Base-by-base conservation (phyloP, 2,113 vertebrate species). In the Rhadina sibilatrix region DNA sequence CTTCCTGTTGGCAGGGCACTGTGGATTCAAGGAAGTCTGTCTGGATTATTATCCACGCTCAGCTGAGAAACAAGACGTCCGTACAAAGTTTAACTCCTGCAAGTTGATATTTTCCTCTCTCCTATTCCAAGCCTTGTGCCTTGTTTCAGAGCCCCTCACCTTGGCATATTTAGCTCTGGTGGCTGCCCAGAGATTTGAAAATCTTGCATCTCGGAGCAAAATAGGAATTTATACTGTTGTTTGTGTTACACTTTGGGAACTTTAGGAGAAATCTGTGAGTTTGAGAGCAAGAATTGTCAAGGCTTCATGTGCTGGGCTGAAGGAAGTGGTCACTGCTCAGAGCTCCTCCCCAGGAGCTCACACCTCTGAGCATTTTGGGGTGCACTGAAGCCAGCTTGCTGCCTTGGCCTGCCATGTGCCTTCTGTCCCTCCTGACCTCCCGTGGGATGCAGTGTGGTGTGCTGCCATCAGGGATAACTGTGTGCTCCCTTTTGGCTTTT, bases 391-490 rank as follows among this genome's bases (percentile, higher is more conserved):
- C 46, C 53, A 33, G 0, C 31, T 11, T 16, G 25, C 56, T 49
- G 47, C 3, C 54, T 9, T 11, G 56, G 21, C 20, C 52, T n/a
- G 44, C 5, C 10, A 3, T 1, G 20, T 11, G 1, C 22, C 12
- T 78, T 9, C 40, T 33, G 11, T 37, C 49, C 38, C 52, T 44
- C 10, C 10, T 13, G 83, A 1, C 7, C 21, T 31, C 31, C 52
- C 0, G 0, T 15, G 79, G 7, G 64, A 1, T 14, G 21, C 52
- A 4, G n/a, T 6, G 33, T 47, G 47, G 9, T 1, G 0, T 24
- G 33, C 15, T 37, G 50, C 0, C 30, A 2, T 0, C 9, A 5
- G 21, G 15, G 59, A 5, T 21, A 33, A 14, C 15, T 10, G 6
- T 11, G 16, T 3, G 16, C 33, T 53, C 33, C 52, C 65, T 38